phyloP scores from a whole-genome alignment of 2,888 invertebrate species.

The Labia minor region DNA sequence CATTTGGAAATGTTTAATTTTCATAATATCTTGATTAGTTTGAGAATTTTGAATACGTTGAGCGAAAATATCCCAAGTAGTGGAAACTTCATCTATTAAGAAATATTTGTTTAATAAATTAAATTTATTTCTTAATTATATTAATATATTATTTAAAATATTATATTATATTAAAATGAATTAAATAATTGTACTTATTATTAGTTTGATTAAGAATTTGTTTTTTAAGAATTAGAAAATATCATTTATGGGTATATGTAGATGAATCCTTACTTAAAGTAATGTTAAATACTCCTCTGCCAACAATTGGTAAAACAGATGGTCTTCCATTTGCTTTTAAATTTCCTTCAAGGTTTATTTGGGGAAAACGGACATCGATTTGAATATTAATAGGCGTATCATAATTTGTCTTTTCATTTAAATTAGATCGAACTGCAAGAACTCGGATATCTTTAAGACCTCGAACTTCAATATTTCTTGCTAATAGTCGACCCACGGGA shows the following conservation, averaged over 20 bases:
- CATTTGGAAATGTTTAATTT: constrained; percentile 7
- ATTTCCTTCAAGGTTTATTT: not conserved
- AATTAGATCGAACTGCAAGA: not conserved
- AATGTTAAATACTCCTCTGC: not conserved
- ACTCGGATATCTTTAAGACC: not conserved
- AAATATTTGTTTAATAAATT: not conserved
- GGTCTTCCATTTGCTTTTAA: not conserved
- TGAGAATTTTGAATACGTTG: not conserved
- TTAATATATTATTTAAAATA: no score
- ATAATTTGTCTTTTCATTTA: constrained; percentile 5
- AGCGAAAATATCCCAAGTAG: not conserved
- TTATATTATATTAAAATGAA: no score
- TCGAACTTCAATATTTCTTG: not conserved
- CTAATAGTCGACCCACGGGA: not conserved
- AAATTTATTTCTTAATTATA: no score
- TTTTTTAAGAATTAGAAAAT: no score
- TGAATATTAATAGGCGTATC: not conserved
- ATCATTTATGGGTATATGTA: no score
- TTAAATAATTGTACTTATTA: no score
- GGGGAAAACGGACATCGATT: not conserved
- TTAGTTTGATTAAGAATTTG: no score
- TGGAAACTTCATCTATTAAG: not conserved
- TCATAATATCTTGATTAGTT: not conserved
- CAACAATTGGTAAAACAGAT: not conserved
- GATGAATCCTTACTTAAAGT: not conserved